Evolutionary conservation across 2,888 invertebrate species (phyloP), one percentile per base, ranked within the genome.

Genomic region (Synergus umbraculus): DNA sequence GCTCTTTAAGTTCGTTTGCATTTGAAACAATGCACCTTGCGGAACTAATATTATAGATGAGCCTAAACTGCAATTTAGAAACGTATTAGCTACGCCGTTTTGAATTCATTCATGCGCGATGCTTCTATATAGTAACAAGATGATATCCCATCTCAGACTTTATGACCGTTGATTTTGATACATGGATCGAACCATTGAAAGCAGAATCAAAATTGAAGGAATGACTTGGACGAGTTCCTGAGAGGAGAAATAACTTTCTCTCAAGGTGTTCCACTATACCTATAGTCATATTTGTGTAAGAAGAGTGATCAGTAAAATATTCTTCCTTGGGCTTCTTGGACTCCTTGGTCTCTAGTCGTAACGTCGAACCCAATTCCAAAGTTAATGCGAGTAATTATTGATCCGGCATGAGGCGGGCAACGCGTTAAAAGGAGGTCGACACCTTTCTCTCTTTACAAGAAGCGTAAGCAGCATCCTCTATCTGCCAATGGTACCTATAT

Each of bases 391-490:
- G 83, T 83, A 84, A 83, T 84, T 84, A 84, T 82, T 83, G 79
- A 81, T 80, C 76, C 76, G 81, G 83, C 81, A 81, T 78, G 80
- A 78, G 77, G 79, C 78, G 82, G 82, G 83, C 80, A 85, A 83
- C 82, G 83, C 83, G 86, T 87, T 85, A 84, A 88, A 90, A 89
- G 84, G 88, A 90, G 90, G 90, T 89, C 90, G 87, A 79, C 86
- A 88, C 89, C 89, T 90, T 90, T 90, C 89, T 89, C 89, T 86
- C 85, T 80, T 86, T 64, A 83, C 79, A 67, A 82, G 85, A 87
- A 82, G 82, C 81, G 80, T 69, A 37, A 69, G 46, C 84, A 79
- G 82, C 82, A 81, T 82, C 82, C 80, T 84, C 78, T 58, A 54
- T 76, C 64, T 46, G 37, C 29, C 80, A 82, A 81, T 82, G 82